Conservation (phyloP, 2,797 vertebrate genomes). For the Anolis apletophallus region DNA sequence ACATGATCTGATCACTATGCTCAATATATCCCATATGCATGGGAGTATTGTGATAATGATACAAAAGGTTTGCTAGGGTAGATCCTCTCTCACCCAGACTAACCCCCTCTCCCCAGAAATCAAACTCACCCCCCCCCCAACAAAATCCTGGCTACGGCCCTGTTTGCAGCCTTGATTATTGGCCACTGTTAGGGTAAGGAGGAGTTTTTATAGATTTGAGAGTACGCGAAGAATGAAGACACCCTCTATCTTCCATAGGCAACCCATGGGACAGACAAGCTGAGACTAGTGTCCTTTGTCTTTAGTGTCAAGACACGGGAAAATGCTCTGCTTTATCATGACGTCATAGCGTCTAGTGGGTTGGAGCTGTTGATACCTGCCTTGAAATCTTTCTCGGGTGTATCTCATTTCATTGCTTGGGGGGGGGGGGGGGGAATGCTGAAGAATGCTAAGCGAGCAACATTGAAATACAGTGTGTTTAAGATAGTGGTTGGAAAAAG, state of each 20-base stretch:
- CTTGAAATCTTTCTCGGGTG: conserved; percentile 28
- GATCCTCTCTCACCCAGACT: too few relatives aligned
- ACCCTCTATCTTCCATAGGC: conserved; percentile 30
- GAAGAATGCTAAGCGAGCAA: conserved; percentile 32
- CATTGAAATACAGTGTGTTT: conserved; percentile 36
- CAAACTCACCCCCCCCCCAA: too few relatives aligned
- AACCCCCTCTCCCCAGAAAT: too few relatives aligned
- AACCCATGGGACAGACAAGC: conserved; percentile 46
- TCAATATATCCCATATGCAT: too few relatives aligned
- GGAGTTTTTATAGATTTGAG: conserved; percentile 44
- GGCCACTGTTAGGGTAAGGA: conserved; percentile 6
- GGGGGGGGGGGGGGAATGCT: conserved; percentile 30
- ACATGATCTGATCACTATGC: too few relatives aligned
- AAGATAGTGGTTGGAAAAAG: conserved; percentile 33
- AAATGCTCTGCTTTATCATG: conserved; percentile 27
- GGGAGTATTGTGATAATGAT: too few relatives aligned
- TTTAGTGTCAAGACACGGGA: conserved; percentile 36
- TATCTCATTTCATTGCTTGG: conserved; percentile 41
- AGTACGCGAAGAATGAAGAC: conserved; percentile 34
- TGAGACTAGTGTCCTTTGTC: conserved; percentile 27
- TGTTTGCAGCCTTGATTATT: conserved; percentile 20
- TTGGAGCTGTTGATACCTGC: conserved; percentile 47
- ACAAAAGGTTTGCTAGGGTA: too few relatives aligned
- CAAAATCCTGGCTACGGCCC: too few relatives aligned
- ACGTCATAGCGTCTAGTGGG: background rate